Evolutionary conservation across 2,888 invertebrate species (phyloP), one percentile per base, ranked within the genome.

Genomic region (Rhorus exstirpatorius): DNA sequence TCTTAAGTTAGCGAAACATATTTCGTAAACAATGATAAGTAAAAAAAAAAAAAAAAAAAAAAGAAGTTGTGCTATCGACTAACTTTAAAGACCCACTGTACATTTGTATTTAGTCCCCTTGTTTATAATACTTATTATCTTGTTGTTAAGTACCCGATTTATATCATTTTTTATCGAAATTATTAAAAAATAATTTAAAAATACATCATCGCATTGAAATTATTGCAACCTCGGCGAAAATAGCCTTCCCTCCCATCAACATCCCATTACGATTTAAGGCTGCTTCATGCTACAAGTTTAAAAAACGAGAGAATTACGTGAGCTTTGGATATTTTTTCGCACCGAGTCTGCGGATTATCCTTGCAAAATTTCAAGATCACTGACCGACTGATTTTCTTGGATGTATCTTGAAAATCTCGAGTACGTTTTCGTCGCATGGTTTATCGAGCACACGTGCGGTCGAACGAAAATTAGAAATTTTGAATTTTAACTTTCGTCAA

Each of bases 131-230:
- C 92, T 91, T 93, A 92, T 93, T 92, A 92, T 90, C 91, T 92
- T 92, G 92, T 93, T 93, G 92, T 92, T 92, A 93, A 92, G 92
- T 92, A 91, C 89, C 89, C 92, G 88, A 92, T 93, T 93, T 93
- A 91, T 93, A 92, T 93, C 92, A 93, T 93, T 93, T 93, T 93
- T 92, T 93, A 93, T 92, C 90, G 90, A 93, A 92, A 92, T 93
- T 92, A 93, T 93, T 92, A 93, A 93, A 93, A 93, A 93, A 93
- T 92, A 89, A 91, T 91, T 92, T 90, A 89, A 92, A 93, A 92
- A 91, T 89, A 84, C 19, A 76, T 67, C 38, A 55, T 65, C 67
- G 85, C 79, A 82, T 87, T 65, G 4, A 14, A 31, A 31, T 60
- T 60, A 46, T 61, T 67, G 38, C n/a, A 46, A 17, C 68, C 31